Evolutionary conservation across 2,888 invertebrate species (phyloP).

Genomic region (Luperina nickerlii): DNA sequence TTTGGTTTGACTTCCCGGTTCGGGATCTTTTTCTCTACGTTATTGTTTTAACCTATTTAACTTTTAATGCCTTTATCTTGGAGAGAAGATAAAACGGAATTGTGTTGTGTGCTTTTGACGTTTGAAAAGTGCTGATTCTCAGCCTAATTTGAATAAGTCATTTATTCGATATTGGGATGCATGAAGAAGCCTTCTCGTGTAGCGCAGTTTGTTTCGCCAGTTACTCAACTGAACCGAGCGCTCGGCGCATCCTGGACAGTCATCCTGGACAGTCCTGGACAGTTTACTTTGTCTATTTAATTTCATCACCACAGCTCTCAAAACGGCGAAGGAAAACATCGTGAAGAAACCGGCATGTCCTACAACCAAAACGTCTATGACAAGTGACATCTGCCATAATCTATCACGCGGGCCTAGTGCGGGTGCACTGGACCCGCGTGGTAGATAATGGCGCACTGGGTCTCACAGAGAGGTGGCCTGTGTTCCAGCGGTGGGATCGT

Average conservation of each 20-base stretch:
- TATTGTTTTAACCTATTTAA: conserved; percentile 28
- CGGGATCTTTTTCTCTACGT: conserved; percentile 24
- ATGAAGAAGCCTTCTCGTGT: no score
- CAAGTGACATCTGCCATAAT: no score
- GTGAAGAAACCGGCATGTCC: neutral
- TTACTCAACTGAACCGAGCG: no score
- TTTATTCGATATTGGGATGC: no score
- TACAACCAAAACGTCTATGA: neutral
- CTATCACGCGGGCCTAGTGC: no score
- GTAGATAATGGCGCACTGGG: no score
- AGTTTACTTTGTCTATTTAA: neutral
- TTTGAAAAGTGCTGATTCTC: neutral
- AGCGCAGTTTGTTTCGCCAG: no score
- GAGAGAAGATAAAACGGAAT: neutral
- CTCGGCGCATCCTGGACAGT: no score
- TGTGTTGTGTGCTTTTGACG: neutral
- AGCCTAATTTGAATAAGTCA: neutral
- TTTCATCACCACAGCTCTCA: neutral
- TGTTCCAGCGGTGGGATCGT: no score
- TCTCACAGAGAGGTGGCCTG: no score
- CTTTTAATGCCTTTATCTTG: conserved; percentile 25
- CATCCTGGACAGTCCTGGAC: no score
- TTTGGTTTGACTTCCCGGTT: conserved; percentile 34
- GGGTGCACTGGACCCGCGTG: no score
- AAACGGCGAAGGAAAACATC: neutral